Base-by-base conservation (phyloP, 2,113 vertebrate species). In the Hippocampus mohnikei region DNA sequence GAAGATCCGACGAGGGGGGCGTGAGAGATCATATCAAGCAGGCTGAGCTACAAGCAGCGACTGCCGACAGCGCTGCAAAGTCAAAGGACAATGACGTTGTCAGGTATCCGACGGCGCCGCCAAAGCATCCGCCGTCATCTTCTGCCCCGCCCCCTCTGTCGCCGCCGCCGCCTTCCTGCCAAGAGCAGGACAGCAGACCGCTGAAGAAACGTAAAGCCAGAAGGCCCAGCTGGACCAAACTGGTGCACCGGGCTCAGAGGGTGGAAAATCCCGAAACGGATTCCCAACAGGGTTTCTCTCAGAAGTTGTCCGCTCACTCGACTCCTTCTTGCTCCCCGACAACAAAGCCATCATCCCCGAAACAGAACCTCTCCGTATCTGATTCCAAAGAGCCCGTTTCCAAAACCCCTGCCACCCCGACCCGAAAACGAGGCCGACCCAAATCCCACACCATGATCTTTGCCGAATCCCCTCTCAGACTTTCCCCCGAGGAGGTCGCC, bases 121-220 rank as follows among this genome's bases (percentile, higher is more conserved):
- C 77, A 42, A 83, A 72, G 73, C 81, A 84, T 56, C 56, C 81
- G 67, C 67, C 77, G 27, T 72, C 81, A 48, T 71, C 68, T 33
- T 80, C 81, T 46, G 73, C 77, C 72, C 78, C 76, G 64, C 75
- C 84, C 65, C 58, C 86, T 12, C 29, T 78, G 55, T 83, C 80
- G 33, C 33, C 33, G 46, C 65, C 87, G 68, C 73, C 88, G 53
- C 72, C 77, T 18, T 81, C 75, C 3, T 79, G 71, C 27, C 81
- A 60, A 55, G 91, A 91, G 85, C 91, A 94, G 76, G 94, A 95
- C 76, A 91, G 92, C 18, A 94, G 94, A 58, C 92, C 94, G 1
- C 86, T 95, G 8, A 97, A 96, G 89, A 98, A 96, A 75, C 93
- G 94, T 20, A 98, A 97, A 89, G 93, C 95, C 58, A 91, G 94